These are phyloP conservation scores for Hypsopygia costalis DNA, from an alignment of 2,888 invertebrate species.

Conservation along the genomic window DNA sequence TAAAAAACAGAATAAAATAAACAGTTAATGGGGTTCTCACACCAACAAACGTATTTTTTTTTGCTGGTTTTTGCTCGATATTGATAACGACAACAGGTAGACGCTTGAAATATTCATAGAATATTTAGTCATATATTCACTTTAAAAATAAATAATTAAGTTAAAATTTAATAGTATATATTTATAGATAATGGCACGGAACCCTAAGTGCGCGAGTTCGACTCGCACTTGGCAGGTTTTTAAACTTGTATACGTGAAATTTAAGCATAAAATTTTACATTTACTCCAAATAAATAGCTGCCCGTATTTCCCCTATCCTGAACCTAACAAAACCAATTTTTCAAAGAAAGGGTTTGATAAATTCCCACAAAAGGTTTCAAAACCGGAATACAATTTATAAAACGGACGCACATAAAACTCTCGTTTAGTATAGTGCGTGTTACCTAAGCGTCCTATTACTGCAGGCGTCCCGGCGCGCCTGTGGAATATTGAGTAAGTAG, in stretches of 20 bases:
- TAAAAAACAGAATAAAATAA: no score
- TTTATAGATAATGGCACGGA: no score
- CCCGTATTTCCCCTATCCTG: slow-evolving; percentile 1
- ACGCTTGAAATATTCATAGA: no score
- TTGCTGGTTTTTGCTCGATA: no score
- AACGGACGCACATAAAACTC: slow-evolving; percentile 40
- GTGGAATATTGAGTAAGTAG: slow-evolving; percentile 75
- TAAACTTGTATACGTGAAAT: background rate
- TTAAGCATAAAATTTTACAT: background rate
- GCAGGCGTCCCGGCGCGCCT: slow-evolving; percentile 59
- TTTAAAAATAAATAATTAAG: no score
- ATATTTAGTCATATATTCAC: no score
- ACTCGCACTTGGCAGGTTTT: no score
- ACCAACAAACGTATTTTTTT: no score
- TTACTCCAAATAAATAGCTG: slow-evolving; percentile 4
- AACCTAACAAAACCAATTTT: slow-evolving; percentile 7
- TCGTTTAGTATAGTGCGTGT: slow-evolving; percentile 51
- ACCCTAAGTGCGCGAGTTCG: no score
- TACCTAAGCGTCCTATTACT: slow-evolving; percentile 55
- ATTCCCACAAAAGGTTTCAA: slow-evolving; percentile 19
- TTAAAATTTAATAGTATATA: no score
- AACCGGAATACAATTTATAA: slow-evolving; percentile 32
- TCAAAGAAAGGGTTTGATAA: slow-evolving; percentile 19
- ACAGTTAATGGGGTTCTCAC: no score
- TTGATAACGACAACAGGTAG: no score